These are phyloP conservation scores for Gymnobelideus leadbeateri DNA, from an alignment of 2,113 vertebrate species.

Conservation along the genomic window DNA sequence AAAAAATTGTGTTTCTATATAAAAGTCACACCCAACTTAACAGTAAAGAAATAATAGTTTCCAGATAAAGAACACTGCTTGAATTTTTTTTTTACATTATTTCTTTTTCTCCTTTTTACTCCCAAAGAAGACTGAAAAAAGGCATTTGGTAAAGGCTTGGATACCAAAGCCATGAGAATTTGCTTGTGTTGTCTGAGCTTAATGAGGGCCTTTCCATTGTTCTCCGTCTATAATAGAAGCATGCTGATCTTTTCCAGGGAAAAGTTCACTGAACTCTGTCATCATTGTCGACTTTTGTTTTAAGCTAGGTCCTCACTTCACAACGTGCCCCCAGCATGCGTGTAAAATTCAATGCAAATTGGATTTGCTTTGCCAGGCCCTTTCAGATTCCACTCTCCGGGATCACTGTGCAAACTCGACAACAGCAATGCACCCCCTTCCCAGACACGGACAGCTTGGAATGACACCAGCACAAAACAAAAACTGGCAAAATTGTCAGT, in stretches of 20 bases:
- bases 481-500: not conserved
- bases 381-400: constrained; percentile 5
- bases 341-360: constrained; percentile 50
- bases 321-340: constrained; percentile 10
- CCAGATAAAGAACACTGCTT: constrained; percentile 33
- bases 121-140: constrained; percentile 21
- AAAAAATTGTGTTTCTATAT: constrained; percentile 35
- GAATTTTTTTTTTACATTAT: not conserved
- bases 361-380: constrained; percentile 12
- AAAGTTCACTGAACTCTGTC: constrained; percentile 60
- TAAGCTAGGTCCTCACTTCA: constrained; percentile 2
- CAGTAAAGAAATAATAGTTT: constrained; percentile 30
- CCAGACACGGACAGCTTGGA: not conserved
- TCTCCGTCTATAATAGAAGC: constrained; percentile 49
- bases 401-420: not conserved
- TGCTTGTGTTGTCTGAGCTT: constrained; percentile 20
- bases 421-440: not conserved
- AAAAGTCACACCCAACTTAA: constrained; percentile 10
- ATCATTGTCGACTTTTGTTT: constrained; percentile 52
- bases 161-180: constrained; percentile 10
- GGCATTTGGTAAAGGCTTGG: constrained; percentile 31
- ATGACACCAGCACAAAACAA: not conserved
- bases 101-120: constrained; percentile 30
- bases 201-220: constrained; percentile 58
- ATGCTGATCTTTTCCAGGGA: constrained; percentile 51